Conservation (phyloP, 2,888 invertebrate species). For the Epinotia bilunana region DNA sequence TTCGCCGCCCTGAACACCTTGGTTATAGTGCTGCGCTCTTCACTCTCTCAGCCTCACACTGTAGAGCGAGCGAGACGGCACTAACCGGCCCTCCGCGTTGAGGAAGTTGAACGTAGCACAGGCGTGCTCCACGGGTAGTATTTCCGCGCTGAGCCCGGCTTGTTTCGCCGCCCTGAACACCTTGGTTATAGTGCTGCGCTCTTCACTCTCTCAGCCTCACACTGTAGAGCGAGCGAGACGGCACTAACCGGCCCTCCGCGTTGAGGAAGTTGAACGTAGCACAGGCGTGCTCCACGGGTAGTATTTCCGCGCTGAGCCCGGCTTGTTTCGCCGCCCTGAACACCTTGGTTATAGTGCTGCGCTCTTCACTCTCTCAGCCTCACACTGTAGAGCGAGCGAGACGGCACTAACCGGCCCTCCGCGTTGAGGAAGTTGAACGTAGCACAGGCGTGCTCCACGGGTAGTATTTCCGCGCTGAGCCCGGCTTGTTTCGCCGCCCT, state of each 20-base stretch:
- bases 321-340: slow-evolving; percentile 90
- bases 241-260: slow-evolving; percentile 84
- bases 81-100: slow-evolving; percentile 88
- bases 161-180: slow-evolving; percentile 60
- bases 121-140: slow-evolving; percentile 93
- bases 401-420: slow-evolving; percentile 82
- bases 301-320: too few relatives aligned
- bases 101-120: slow-evolving; percentile 96
- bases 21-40: slow-evolving; percentile 54
- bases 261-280: slow-evolving; percentile 95
- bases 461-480: slow-evolving; percentile 90
- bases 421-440: slow-evolving; percentile 96
- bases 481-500: slow-evolving; percentile 54
- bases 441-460: slow-evolving; percentile 93
- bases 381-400: neutral
- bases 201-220: slow-evolving; percentile 64
- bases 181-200: slow-evolving; percentile 52
- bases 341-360: neutral
- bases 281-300: too few relatives aligned
- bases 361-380: neutral
- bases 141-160: slow-evolving; percentile 87
- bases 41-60: slow-evolving; percentile 68
- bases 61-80: neutral
- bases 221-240: slow-evolving; percentile 50
- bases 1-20: slow-evolving; percentile 59